phyloP scores from a whole-genome alignment of 2,113 vertebrate species.

The Trichomycterus rosablanca region DNA sequence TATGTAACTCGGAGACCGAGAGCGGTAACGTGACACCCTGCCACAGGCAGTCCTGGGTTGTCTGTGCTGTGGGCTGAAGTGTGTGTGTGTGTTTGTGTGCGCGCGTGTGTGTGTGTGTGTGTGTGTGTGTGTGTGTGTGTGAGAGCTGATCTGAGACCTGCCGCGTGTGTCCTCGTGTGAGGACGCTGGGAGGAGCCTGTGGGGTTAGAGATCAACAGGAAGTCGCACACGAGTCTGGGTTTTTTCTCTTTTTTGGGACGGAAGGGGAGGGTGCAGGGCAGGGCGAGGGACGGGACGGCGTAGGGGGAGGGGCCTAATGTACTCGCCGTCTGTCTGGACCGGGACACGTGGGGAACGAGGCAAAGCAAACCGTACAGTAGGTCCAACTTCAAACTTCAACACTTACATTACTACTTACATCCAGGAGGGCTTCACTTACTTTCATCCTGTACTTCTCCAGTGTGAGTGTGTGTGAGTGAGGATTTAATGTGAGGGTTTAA shows the following conservation, averaged over 20 bases:
- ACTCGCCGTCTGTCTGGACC: slow-evolving; percentile 57
- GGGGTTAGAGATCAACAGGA: slow-evolving; percentile 76
- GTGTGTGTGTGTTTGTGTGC: slow-evolving; percentile 3
- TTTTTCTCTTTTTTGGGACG: too few relatives aligned
- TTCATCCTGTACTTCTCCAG: too few relatives aligned
- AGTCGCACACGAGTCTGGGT: slow-evolving; percentile 54
- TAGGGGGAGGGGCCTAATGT: slow-evolving; percentile 62
- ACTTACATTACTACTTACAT: too few relatives aligned
- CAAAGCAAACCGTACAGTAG: slow-evolving; percentile 67
- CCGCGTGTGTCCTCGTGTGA: slow-evolving; percentile 50
- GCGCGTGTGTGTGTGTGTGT: slow-evolving; percentile 19
- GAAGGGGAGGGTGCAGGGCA: slow-evolving; percentile 60
- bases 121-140: slow-evolving; percentile 11
- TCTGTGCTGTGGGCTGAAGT: too few relatives aligned
- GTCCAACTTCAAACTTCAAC: slow-evolving; percentile 56
- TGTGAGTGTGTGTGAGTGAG: not conserved
- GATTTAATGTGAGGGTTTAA: too few relatives aligned
- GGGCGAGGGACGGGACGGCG: slow-evolving; percentile 21
- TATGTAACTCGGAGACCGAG: slow-evolving; percentile 53
- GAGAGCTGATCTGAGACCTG: slow-evolving; percentile 32
- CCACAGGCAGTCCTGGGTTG: slow-evolving; percentile 37
- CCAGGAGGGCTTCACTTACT: too few relatives aligned
- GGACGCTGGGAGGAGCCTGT: slow-evolving; percentile 39
- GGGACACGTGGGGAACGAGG: slow-evolving; percentile 62
- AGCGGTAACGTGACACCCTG: slow-evolving; percentile 61